phyloP scores from a whole-genome alignment of 1,140 invertebrate species.

The Amphibalanus amphitrite region DNA sequence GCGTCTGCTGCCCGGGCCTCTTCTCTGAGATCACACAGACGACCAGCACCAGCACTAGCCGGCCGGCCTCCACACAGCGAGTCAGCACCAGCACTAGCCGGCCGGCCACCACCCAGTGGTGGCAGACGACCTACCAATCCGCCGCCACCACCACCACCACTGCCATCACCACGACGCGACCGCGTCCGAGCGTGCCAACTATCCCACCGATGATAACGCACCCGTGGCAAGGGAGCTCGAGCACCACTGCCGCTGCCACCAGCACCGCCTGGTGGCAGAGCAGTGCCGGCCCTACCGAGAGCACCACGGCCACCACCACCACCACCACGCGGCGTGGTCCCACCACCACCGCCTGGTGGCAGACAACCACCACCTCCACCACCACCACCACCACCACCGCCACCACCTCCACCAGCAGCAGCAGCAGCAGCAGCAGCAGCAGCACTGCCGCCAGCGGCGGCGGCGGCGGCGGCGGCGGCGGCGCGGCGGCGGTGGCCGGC shows the following conservation, averaged over 20 bases:
- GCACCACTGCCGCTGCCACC: neutral
- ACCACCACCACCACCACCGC: neutral
- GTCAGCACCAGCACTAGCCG: neutral
- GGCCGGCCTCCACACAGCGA: neutral
- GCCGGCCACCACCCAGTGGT: neutral
- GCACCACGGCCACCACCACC: neutral
- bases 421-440: neutral
- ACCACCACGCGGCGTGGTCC: neutral
- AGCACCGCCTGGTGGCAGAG: neutral
- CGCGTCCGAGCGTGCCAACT: neutral
- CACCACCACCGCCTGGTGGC: neutral
- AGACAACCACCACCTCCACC: neutral
- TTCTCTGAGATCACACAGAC: neutral
- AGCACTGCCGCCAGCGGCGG: too few species aligned
- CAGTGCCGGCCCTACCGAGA: neutral
- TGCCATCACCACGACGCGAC: neutral
- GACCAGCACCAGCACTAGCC: too few species aligned
- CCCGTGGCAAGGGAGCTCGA: neutral
- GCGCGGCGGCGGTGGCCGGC: too few species aligned
- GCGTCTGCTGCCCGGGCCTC: neutral
- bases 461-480: too few species aligned
- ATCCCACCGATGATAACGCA: neutral
- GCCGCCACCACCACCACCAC: neutral
- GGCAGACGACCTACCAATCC: neutral
- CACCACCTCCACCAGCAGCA: neutral